These are phyloP conservation scores for Meganola albula DNA, from an alignment of 2,888 invertebrate genomes.

Conservation along the genomic window DNA sequence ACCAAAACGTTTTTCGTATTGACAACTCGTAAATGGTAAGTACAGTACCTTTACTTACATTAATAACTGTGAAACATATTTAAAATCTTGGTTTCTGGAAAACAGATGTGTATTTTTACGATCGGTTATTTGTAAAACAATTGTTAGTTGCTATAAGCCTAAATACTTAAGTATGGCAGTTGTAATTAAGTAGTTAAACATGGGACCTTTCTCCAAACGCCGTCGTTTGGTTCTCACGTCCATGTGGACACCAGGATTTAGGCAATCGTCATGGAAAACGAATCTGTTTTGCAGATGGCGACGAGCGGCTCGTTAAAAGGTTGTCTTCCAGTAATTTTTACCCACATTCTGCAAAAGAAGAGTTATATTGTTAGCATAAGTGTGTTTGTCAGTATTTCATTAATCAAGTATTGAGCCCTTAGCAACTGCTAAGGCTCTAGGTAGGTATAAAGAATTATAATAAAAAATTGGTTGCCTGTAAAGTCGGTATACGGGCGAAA, in stretches of 20 bases:
- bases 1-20: too few species aligned
- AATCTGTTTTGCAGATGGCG: conserved; percentile 70
- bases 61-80: not conserved
- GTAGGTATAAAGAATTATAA: too few species aligned
- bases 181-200: conserved; percentile 43
- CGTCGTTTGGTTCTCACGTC: conserved; percentile 64
- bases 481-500: too few species aligned
- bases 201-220: conserved; percentile 49
- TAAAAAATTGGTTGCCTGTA: too few species aligned
- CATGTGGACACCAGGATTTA: conserved; percentile 69
- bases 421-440: too few species aligned
- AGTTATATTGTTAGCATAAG: too few species aligned
- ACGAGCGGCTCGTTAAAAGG: conserved; percentile 51
- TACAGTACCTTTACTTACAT: too few species aligned
- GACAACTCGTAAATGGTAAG: too few species aligned
- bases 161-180: conserved; percentile 18
- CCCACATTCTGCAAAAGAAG: too few species aligned
- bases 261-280: conserved; percentile 44
- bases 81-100: conserved; percentile 19
- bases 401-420: too few species aligned
- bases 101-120: conserved; percentile 42
- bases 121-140: conserved; percentile 39
- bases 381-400: too few species aligned
- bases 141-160: conserved; percentile 29
- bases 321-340: conserved; percentile 58